These are phyloP conservation scores for Drosophila persimilis DNA, from an alignment of 1,140 invertebrate genomes.

Conservation along the genomic window DNA sequence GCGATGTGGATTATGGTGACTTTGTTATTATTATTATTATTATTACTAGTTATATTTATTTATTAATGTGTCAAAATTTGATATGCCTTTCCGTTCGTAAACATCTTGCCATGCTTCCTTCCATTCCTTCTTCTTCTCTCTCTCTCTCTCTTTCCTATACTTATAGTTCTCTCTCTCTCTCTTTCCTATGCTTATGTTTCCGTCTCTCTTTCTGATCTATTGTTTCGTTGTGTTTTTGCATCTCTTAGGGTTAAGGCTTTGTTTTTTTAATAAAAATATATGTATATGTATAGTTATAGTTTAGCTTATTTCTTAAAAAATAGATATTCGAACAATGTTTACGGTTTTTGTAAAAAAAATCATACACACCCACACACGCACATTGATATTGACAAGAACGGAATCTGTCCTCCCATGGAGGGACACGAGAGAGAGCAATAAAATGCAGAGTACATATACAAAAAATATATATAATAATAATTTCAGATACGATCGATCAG, in stretches of 20 bases:
- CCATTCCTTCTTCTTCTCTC: constrained; percentile 13
- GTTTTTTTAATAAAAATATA: constrained; percentile 48
- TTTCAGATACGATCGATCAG: constrained; percentile 1
- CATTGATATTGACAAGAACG: constrained; percentile 21
- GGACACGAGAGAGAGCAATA: too few species aligned
- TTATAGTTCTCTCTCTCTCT: background rate
- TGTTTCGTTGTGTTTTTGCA: constrained; percentile 42
- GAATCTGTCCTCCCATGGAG: background rate
- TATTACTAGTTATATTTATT: too few species aligned
- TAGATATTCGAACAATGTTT: constrained; percentile 52
- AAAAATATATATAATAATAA: background rate
- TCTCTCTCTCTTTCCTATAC: background rate
- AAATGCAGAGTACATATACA: too few species aligned
- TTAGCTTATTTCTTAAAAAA: constrained; percentile 40
- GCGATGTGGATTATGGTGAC: constrained; percentile 3
- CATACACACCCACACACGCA: constrained; percentile 14
- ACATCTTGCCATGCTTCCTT: background rate
- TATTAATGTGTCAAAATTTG: too few species aligned
- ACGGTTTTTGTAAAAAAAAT: constrained; percentile 34
- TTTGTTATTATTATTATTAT: background rate
- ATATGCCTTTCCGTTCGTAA: too few species aligned
- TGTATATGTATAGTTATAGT: constrained; percentile 41
- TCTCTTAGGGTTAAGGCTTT: constrained; percentile 27
- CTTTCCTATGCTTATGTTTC: background rate
- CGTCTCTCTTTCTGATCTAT: constrained; percentile 18